Evolutionary conservation across 2,113 vertebrate genomes (phyloP).

Genomic region (Cyanoramphus novaezelandiae): DNA sequence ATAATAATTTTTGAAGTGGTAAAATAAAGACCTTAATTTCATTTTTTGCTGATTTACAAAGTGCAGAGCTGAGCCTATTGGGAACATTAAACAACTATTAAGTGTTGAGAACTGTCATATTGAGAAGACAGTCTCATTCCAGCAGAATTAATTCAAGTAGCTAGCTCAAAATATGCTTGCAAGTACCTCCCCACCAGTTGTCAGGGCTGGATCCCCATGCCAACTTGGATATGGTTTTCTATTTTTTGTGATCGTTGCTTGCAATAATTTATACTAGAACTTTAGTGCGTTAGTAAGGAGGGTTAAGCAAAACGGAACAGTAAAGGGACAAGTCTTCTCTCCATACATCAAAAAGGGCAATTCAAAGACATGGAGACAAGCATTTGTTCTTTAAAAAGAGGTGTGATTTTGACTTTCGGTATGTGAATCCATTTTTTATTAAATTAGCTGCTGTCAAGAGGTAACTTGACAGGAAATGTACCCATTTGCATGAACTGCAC

Average conservation of each 20-base stretch:
- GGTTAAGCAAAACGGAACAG: background rate
- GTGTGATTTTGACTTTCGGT: background rate
- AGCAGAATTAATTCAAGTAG: constrained; percentile 43
- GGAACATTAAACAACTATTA: constrained; percentile 36
- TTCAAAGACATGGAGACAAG: background rate
- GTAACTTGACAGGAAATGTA: background rate
- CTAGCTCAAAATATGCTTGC: constrained; percentile 22
- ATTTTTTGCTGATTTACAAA: constrained; percentile 56
- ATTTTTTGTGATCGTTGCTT: background rate
- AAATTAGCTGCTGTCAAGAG: background rate
- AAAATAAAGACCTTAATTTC: constrained; percentile 46
- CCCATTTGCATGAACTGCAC: background rate
- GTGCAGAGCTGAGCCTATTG: constrained; percentile 18
- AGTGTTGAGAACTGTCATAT: constrained; percentile 11
- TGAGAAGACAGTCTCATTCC: constrained; percentile 1
- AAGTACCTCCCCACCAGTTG: background rate
- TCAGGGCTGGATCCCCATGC: background rate
- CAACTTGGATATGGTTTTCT: background rate
- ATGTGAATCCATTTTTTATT: background rate
- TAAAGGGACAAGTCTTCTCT: background rate
- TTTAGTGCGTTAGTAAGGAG: background rate
- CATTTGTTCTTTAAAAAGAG: background rate
- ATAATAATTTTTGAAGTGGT: constrained; percentile 38
- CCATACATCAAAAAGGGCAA: background rate
- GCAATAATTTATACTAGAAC: background rate